phyloP scores from a whole-genome alignment of 2,888 invertebrate genomes.

The Calameuta filiformis region DNA sequence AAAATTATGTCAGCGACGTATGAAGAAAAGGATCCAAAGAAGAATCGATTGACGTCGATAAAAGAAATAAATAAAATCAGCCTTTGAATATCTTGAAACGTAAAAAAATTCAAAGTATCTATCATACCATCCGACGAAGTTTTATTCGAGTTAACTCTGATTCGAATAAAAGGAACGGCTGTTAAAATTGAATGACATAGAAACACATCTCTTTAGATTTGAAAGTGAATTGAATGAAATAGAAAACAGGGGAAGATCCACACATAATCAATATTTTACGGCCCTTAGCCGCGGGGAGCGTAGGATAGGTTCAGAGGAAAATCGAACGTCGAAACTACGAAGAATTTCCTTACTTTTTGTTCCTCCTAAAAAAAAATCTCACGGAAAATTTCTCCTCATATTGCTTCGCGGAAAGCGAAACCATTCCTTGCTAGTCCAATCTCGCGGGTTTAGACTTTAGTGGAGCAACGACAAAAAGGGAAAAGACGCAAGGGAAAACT shows the following conservation, averaged over 20 bases:
- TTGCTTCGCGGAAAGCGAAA: not conserved
- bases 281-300: not conserved
- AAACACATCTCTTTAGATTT: not conserved
- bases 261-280: not conserved
- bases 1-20: not conserved
- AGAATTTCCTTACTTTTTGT: not conserved
- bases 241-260: not conserved
- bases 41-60: not conserved
- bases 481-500: conserved; percentile 46
- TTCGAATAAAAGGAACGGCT: not conserved
- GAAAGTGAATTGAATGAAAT: not conserved
- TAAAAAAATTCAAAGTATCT: not conserved
- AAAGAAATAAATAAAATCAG: not conserved
- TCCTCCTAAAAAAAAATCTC: too few species aligned
- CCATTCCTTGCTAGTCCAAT: conserved; percentile 12
- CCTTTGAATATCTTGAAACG: not conserved
- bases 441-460: conserved; percentile 46
- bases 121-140: not conserved
- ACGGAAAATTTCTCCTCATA: not conserved
- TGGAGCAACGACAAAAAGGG: conserved; percentile 41
- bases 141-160: not conserved
- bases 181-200: not conserved
- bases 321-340: not conserved
- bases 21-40: not conserved
- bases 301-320: not conserved